Evolutionary conservation across 2,888 invertebrate species (phyloP), one percentile per base, ranked within the genome.

Genomic region (Lasioglossum malachurum): DNA sequence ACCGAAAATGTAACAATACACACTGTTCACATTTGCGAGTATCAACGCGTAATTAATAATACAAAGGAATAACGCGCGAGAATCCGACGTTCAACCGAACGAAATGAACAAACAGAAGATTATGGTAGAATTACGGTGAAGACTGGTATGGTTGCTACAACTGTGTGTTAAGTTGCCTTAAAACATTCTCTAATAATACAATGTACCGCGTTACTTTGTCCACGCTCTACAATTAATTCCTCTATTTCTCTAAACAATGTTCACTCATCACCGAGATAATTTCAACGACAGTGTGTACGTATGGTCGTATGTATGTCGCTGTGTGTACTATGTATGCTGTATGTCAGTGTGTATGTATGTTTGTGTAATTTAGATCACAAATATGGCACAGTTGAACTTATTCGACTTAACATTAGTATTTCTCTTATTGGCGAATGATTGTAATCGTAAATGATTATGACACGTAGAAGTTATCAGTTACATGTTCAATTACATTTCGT

Each of bases 351-450:
- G 31, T 23, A 1, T 23, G 23, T 38, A 23, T 38, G 10, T 23
- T 12, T 35, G 78, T 78, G 38, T 72, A 78, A 38, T 78, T 71
- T 53, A 49, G 49, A 78, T 78, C 71, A 78, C 71, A 78, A 72
- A 72, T 72, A 78, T 78, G 41, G 72, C 72, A 78, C 72, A 72
- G 78, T 72, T 78, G 53, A 46, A 78, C 78, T 72, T 78, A 78
- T 78, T 38, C 71, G 71, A 71, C 71, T 71, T 71, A 71, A 71
- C 16, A 71, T 71, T 44, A 67, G 69, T 69, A 69, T 31, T n/a
- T 71, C 49, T 78, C 49, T 78, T 71, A 71, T 57, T 78, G 72
- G 72, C 57, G 72, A 78, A 44, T 78, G 38, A 53, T 78, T 72
- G 57, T 38, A 72, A n/a, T 12, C 57, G 31, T 57, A 53, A 72